A percentile compares a stretch with the other conserved stretches of the same genome.
These are phyloP conservation scores for Mongoloraphidia duomilia DNA, from an alignment of 2,888 invertebrate species.

Conservation along the genomic window DNA sequence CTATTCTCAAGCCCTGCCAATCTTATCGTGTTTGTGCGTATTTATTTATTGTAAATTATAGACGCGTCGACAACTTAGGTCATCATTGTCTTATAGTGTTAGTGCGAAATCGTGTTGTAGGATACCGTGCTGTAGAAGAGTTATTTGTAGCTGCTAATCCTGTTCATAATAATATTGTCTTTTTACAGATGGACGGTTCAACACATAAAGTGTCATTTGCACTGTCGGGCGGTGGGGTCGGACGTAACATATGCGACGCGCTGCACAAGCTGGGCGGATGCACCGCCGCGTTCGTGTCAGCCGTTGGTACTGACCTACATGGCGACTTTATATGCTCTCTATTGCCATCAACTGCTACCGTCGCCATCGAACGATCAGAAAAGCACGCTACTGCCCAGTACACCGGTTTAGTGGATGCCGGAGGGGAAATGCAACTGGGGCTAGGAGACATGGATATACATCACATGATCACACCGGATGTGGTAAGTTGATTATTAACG, in stretches of 20 bases:
- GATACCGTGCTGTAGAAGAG: no score
- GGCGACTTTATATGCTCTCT: constrained; percentile 29
- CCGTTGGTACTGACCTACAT: constrained; percentile 56
- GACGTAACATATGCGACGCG: constrained; percentile 80
- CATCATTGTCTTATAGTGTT: no score
- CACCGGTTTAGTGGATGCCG: constrained; percentile 53
- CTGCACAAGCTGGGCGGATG: constrained; percentile 52
- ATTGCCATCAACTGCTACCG: constrained; percentile 25
- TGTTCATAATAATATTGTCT: constrained; percentile 9
- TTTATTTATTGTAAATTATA: no score
- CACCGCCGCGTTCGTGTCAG: constrained; percentile 53
- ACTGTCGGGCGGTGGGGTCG: constrained; percentile 77
- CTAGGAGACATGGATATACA: constrained; percentile 80
- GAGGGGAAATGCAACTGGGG: constrained; percentile 65
- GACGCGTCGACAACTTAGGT: no score
- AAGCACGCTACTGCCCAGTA: constrained; percentile 53
- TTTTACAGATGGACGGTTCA: constrained; percentile 59
- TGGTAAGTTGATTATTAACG: constrained; percentile 33
- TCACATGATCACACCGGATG: constrained; percentile 45
- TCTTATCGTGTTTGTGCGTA: no score
- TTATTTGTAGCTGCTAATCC: no score
- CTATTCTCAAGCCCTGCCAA: no score
- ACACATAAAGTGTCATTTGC: constrained; percentile 53
- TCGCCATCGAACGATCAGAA: constrained; percentile 22
- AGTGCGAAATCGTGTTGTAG: no score